Base-by-base conservation (phyloP, 2,113 vertebrate species). In the Crotophaga sulcirostris region DNA sequence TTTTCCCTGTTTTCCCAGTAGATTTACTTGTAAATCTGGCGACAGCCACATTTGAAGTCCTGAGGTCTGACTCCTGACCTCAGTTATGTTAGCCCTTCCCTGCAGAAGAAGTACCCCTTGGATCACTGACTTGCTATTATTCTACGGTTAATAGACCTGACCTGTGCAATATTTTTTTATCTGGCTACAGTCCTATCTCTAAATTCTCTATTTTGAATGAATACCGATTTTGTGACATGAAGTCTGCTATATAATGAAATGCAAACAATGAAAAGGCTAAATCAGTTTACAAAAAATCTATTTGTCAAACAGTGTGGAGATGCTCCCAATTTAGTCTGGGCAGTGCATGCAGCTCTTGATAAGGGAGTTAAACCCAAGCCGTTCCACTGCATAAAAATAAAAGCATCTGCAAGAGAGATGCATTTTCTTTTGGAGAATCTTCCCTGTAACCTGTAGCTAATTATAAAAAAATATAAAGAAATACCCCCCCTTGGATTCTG, bases 201-300 rank as follows among this genome's bases (percentile, higher is more conserved):
- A 97, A 96, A 97, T 97, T 98, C 97, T 98, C 97, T 96, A 55
- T 98, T 97, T 97, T 98, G 94, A 98, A 97, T 98, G 97, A 97
- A 97, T 97, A 97, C 97, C 93, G 96, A 98, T 98, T 97, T 97
- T 98, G 97, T 98, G 97, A 98, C 97, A 98, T 59, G 90, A 97
- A 95, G 95, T 96, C 96, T 73, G 96, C 95, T 97, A 96, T 97
- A 96, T 97, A 98, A 98, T 98, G 97, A 98, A 98, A 98, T 97
- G 97, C 98, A 98, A 98, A 98, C 97, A 98, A 97, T 94, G 97
- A 98, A 97, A 97, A 97, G 97, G 94, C 96, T 95, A 97, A 98
- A 97, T 97, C 98, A 98, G 98, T 98, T 97, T 97, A 98, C 97
- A 96, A 98, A 98, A 98, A 98, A 97, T 97, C 97, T 97, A 97